Evolutionary conservation across 2,113 vertebrate species (phyloP).

Genomic region (Kryptolebias marmoratus): DNA sequence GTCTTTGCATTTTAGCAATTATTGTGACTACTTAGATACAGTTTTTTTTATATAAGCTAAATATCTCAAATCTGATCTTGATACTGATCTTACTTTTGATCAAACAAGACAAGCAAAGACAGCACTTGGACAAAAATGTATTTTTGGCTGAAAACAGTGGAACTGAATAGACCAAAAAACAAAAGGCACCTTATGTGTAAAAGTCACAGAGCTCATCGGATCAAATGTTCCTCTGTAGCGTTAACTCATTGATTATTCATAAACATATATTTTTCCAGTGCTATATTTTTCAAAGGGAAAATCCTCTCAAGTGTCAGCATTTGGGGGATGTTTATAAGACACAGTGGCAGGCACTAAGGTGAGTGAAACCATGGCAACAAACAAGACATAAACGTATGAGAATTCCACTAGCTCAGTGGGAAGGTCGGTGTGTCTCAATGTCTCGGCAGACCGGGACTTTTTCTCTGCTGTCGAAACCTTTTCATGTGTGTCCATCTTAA

Average conservation of each 20-base stretch:
- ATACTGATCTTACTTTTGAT: background rate
- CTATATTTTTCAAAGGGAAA: conserved; percentile 27
- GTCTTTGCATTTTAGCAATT: too few species aligned
- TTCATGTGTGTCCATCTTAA: conserved; percentile 40
- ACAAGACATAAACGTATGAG: conserved; percentile 43
- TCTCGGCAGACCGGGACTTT: conserved; percentile 26
- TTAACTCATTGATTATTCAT: conserved; percentile 55
- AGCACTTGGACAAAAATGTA: background rate
- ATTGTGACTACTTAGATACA: too few species aligned
- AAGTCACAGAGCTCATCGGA: background rate
- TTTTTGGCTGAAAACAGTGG: conserved; percentile 25
- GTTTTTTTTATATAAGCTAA: too few species aligned
- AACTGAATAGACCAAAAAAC: background rate
- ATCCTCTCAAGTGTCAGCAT: conserved; percentile 17
- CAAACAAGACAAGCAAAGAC: background rate
- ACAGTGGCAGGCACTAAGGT: conserved; percentile 36
- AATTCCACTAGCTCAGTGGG: conserved; percentile 57
- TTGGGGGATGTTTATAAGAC: conserved; percentile 32
- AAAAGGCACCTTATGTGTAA: conserved; percentile 1
- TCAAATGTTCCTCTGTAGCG: background rate
- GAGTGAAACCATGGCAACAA: conserved; percentile 70
- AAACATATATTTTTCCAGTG: conserved; percentile 25
- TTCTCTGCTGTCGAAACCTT: conserved; percentile 35
- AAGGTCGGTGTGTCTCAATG: conserved; percentile 45
- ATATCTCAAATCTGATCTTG: too few species aligned